A percentile compares a stretch with the other conserved stretches of the same genome.
Evolutionary conservation across 2,113 vertebrate species (phyloP).

Genomic region (Lophura nycthemera): DNA sequence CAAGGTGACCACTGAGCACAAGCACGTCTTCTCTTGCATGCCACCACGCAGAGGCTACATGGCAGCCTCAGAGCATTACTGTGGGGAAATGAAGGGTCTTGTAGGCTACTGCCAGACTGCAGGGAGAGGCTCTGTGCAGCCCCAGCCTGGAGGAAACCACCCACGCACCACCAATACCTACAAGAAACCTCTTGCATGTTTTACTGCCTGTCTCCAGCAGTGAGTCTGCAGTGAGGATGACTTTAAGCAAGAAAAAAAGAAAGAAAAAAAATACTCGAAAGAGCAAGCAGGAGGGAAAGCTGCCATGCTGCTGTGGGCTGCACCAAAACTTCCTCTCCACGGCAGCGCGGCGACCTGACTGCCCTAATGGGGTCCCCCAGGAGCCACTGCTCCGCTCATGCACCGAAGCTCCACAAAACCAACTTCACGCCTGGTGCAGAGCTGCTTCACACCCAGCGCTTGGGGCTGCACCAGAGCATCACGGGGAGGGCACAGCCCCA

Average conservation of each 20-base stretch:
- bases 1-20: too few relatives aligned
- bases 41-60: fast-evolving
- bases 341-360: neutral
- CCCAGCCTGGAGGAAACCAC: neutral
- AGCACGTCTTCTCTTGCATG: neutral
- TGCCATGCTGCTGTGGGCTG: neutral
- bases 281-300: neutral
- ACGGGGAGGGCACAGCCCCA: fast-evolving
- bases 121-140: fast-evolving
- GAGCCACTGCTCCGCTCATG: neutral
- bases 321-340: neutral
- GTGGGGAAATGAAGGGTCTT: fast-evolving
- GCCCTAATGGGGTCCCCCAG: neutral
- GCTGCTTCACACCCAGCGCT: neutral
- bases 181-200: neutral
- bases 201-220: neutral
- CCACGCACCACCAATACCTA: neutral
- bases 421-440: fast-evolving
- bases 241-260: neutral
- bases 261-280: neutral
- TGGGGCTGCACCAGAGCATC: too few relatives aligned
- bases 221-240: neutral
- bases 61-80: fast-evolving
- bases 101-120: neutral
- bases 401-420: neutral